These are phyloP conservation scores for Sorex maritimensis DNA, from an alignment of 2,797 vertebrate species.

Conservation along the genomic window DNA sequence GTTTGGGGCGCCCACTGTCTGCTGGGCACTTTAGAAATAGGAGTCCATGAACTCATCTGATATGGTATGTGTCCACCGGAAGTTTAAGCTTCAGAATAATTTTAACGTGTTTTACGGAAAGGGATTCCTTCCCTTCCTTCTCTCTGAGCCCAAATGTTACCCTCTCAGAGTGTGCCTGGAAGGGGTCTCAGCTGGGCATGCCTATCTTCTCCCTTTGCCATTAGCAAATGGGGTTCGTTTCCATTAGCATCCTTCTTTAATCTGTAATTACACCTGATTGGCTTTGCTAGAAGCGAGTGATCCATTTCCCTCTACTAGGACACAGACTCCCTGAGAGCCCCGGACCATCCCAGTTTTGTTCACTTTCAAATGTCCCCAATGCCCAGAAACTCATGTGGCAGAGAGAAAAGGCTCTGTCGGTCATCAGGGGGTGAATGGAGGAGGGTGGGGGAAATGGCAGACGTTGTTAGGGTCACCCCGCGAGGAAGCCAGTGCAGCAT, in stretches of 20 bases:
- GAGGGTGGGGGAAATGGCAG: not conserved
- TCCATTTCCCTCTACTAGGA: not conserved
- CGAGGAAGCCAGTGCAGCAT: not conserved
- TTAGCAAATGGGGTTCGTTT: not conserved
- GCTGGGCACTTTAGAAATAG: not conserved
- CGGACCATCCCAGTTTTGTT: fast-evolving
- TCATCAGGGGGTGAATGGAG: not conserved
- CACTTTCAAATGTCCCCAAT: not conserved
- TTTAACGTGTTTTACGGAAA: constrained; percentile 11
- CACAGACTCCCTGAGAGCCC: not conserved
- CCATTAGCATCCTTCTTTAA: not conserved
- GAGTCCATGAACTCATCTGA: not conserved
- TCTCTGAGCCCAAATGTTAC: not conserved
- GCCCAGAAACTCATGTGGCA: not conserved
- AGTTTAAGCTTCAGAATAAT: not conserved
- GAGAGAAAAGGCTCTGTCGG: not conserved
- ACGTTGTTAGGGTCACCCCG: not conserved
- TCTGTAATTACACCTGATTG: not conserved
- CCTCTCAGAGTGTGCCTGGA: not conserved
- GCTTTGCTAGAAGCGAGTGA: not conserved
- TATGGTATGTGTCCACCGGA: constrained; percentile 1
- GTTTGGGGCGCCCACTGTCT: constrained; percentile 17
- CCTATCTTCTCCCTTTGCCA: not conserved
- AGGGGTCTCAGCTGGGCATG: not conserved
- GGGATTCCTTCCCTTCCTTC: not conserved